Evolutionary conservation across 2,797 vertebrate genomes (phyloP).

Genomic region (Sorex maritimensis): DNA sequence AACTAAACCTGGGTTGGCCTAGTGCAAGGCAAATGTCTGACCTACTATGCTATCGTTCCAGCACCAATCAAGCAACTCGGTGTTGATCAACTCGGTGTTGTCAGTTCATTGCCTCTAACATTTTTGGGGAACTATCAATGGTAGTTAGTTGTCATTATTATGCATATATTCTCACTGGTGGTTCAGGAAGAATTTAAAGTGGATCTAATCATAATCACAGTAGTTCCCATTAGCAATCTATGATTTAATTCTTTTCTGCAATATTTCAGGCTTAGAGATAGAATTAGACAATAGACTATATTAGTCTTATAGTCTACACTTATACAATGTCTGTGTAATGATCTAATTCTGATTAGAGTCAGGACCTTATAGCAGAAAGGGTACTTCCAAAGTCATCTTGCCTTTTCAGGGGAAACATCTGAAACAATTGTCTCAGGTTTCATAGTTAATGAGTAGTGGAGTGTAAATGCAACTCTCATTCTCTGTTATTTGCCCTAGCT

Average conservation of each 20-base stretch:
- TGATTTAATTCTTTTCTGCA: slow-evolving; percentile 52
- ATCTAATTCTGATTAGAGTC: neutral
- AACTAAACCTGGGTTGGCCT: no score
- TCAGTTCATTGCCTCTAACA: neutral
- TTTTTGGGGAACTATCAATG: neutral
- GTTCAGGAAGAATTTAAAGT: slow-evolving; percentile 21
- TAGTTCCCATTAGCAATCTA: neutral
- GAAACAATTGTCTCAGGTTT: neutral
- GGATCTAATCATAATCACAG: neutral
- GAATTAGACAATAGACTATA: no score
- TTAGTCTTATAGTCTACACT: neutral
- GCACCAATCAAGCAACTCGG: neutral
- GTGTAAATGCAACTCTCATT: neutral
- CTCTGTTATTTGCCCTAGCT: no score
- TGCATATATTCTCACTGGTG: neutral
- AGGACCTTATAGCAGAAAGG: neutral
- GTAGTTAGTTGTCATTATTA: neutral
- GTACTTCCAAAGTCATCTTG: neutral
- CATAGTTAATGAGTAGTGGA: neutral
- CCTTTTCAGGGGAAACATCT: no score
- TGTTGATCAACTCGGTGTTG: neutral
- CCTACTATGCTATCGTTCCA: no score
- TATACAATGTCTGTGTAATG: neutral
- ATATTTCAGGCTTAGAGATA: neutral
- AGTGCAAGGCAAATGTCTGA: no score